Percentiles rank a stretch among this genome's conserved stretches.
These are phyloP conservation scores for Acrocyrtus sp. DNA, from an alignment of 2,888 invertebrate species.

Conservation along the genomic window DNA sequence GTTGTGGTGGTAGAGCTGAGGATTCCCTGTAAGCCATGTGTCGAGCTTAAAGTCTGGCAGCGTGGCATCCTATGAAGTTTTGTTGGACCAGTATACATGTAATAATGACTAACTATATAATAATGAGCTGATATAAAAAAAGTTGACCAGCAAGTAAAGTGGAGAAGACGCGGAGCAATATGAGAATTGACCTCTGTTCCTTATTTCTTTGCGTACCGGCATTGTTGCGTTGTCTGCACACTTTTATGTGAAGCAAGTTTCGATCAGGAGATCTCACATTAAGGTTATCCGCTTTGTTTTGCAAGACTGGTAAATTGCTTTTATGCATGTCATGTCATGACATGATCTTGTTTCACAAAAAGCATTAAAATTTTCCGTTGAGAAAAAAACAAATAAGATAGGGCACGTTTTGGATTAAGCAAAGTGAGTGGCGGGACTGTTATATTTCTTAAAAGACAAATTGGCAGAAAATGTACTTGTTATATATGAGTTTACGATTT, in stretches of 20 bases:
- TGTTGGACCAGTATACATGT: background rate
- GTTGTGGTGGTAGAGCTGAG: background rate
- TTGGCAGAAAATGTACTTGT: too few species aligned
- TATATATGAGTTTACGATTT: too few species aligned
- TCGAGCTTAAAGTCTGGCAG: background rate
- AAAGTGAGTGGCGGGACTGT: background rate
- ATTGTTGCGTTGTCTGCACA: too few species aligned
- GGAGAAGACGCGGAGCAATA: background rate
- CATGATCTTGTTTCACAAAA: conserved; percentile 16
- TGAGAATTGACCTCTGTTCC: background rate
- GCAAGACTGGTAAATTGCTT: background rate
- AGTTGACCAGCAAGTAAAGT: too few species aligned
- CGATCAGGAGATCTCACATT: too few species aligned
- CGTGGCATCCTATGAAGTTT: background rate
- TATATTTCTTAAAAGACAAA: too few species aligned
- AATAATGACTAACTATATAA: background rate
- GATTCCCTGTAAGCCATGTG: background rate
- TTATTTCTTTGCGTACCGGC: background rate
- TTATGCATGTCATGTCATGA: conserved; percentile 8
- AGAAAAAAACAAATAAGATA: conserved; percentile 20
- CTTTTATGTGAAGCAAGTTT: too few species aligned
- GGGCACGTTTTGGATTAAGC: conserved; percentile 35
- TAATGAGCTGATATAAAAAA: background rate
- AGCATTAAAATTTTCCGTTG: conserved; percentile 48
- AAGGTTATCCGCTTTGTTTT: background rate